Base-by-base conservation (phyloP, 2,113 vertebrate species). In the Kryptolebias marmoratus region DNA sequence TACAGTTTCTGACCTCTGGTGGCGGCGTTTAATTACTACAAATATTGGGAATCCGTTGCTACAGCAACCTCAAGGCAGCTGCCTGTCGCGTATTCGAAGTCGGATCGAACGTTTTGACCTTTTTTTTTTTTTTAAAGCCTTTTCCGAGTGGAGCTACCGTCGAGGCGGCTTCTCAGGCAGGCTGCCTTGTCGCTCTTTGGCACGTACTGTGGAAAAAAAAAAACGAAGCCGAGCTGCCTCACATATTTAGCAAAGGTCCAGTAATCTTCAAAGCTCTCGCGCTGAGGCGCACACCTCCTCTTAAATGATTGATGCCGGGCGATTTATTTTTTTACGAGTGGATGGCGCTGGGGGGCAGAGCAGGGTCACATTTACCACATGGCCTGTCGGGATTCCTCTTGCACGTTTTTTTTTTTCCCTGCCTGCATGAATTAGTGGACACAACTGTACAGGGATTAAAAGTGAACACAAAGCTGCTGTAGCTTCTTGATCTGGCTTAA, bases 281-380 rank as follows among this genome's bases (percentile, higher is more conserved):
- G 9, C 66, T 56, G 60, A 2, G 79, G 67, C 60, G 64, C 49
- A 47, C 14, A 2, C 42, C 52, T 7, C 45, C 28, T 50, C 28
- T 55, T 87, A 77, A 88, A 87, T 81, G 83, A 88, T 90, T 89
- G 72, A 89, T 88, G 82, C 28, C 0, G 16, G 39, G 50, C 60
- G 63, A 76, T 69, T 80, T 83, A 79, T 49, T 49, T 42, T 42
- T 48, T 48, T 67, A 73, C 65, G 65, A 81, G 56, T 39, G 39
- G 75, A 81, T 80, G 60, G 42, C 22, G 11, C 64, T 18, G 49
- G 62, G 75, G 45, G 62, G 71, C 5, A n/a, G 77, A 28, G 61
- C 61, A 44, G 59, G 75, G 66, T 81, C 83, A 55, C 58, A 63
- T 79, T 79, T 76, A 79, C 68, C 74, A 28, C 59, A 54, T 49